phyloP scores from a whole-genome alignment of 2,113 vertebrate genomes.

The Rutilus rutilus region DNA sequence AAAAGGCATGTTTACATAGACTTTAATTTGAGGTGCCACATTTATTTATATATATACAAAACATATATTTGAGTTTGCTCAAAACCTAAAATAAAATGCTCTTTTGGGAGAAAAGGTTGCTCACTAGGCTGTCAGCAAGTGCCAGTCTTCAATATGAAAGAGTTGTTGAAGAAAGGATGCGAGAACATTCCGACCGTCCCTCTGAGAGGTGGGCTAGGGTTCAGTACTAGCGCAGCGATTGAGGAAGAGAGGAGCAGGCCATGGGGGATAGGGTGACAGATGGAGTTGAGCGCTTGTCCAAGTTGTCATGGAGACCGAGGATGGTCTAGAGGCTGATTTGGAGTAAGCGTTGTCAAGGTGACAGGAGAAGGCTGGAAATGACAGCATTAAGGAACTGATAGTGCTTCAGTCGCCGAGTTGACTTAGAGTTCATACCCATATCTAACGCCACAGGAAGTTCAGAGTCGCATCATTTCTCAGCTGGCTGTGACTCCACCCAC shows the following conservation, averaged over 20 bases:
- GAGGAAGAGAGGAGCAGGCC: slow-evolving; percentile 37
- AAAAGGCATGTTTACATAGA: too few species aligned
- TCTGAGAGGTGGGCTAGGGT: slow-evolving; percentile 20
- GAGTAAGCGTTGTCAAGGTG: slow-evolving; percentile 45
- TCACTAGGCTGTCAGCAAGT: not conserved
- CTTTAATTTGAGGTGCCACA: too few species aligned
- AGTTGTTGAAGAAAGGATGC: slow-evolving; percentile 7
- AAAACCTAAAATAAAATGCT: not conserved
- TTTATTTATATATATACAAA: too few species aligned
- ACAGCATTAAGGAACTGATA: slow-evolving; percentile 6
- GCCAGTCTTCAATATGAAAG: not conserved
- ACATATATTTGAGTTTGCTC: too few species aligned
- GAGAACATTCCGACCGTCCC: slow-evolving; percentile 1
- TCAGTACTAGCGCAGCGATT: slow-evolving; percentile 5
- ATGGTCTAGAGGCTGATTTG: slow-evolving; percentile 45
- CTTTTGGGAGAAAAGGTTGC: not conserved
- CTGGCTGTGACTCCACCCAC: slow-evolving; percentile 7
- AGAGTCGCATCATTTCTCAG: not conserved
- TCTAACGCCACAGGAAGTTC: slow-evolving; percentile 6
- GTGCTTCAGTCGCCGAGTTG: not conserved
- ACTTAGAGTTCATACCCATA: not conserved
- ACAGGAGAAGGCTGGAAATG: slow-evolving; percentile 15
- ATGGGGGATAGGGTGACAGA: slow-evolving; percentile 51
- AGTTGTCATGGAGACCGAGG: slow-evolving; percentile 55
- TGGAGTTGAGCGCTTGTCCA: slow-evolving; percentile 47